Conservation (phyloP, 2,113 vertebrate genomes). For the Callithrix jacchus region DNA sequence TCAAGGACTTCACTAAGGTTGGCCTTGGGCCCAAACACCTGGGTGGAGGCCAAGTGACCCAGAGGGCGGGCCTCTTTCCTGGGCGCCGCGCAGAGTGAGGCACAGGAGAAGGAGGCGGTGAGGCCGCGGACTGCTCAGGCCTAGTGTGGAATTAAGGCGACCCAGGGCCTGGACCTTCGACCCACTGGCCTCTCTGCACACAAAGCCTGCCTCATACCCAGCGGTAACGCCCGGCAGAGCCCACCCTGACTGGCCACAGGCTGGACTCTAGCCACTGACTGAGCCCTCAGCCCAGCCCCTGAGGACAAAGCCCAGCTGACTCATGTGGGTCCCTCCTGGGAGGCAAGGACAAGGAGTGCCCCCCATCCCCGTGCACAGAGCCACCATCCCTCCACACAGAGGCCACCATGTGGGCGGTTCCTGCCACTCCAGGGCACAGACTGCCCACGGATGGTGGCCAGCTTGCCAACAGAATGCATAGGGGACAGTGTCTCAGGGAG, state of each 20-base stretch:
- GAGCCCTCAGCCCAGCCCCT: not conserved
- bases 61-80: not conserved
- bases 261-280: not conserved
- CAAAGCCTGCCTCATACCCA: not conserved
- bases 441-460: too few species aligned
- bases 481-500: not conserved
- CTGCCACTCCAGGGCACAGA: not conserved
- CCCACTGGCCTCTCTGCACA: not conserved
- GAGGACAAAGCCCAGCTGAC: not conserved
- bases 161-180: not conserved
- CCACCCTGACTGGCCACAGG: not conserved
- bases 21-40: not conserved
- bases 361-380: not conserved
- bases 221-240: not conserved
- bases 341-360: not conserved
- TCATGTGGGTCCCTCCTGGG: not conserved
- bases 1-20: not conserved
- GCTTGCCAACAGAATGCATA: not conserved
- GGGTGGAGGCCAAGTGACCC: not conserved
- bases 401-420: accelerated
- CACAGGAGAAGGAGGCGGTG: not conserved
- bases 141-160: not conserved
- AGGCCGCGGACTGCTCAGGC: not conserved
- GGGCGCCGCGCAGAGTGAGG: not conserved
- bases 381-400: not conserved